Base-by-base conservation (phyloP, 2,113 vertebrate genomes). In the Oncorhynchus clarkii region DNA sequence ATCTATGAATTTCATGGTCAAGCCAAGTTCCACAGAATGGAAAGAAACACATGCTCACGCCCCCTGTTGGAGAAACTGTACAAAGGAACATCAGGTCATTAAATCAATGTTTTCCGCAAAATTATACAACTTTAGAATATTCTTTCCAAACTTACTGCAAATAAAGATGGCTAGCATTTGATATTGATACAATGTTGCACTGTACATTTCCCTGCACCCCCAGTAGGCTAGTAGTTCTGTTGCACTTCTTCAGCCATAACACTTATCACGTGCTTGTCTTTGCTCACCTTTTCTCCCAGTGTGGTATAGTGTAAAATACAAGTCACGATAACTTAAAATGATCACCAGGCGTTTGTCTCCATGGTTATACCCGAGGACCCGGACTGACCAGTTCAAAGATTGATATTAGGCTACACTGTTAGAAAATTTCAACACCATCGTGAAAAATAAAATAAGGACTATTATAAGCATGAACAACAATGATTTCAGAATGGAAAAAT, bases 31-130 rank as follows among this genome's bases (percentile, higher is more conserved):
- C 11, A 39, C 11, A 49, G 18, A 65, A 67, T 29, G 49, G 39
- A 72, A 64, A 75, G 68, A 73, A 48, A 78, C 85, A 86, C 67
- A 77, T 85, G 80, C 68, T 14, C 64, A 70, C 84, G 48, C 86
- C 87, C 72, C 80, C 85, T 84, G 39, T 76, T 80, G 88, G 86
- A 70, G 1, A 48, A 2, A 24, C 18, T 1, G n/a, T 22, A 67
- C 26, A 67, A 8, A 11, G 8, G 2, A 62, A 62, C 1, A 62
- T 60, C 59, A 22, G 59, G 59, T 24, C 22, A 62, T 62, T 22
- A 7, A 22, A 62, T 62, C 18, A 64, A 64, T 26, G 24, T 64
- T 24, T 22, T 64, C 51, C 18, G 51, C 51, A 16, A 54, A 54
- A 18, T 54, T 14, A 54, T 16, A 54, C 51, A 18, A 54, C 16